Evolutionary conservation across 2,888 invertebrate genomes (phyloP).

Genomic region (Neoscelio sp.): DNA sequence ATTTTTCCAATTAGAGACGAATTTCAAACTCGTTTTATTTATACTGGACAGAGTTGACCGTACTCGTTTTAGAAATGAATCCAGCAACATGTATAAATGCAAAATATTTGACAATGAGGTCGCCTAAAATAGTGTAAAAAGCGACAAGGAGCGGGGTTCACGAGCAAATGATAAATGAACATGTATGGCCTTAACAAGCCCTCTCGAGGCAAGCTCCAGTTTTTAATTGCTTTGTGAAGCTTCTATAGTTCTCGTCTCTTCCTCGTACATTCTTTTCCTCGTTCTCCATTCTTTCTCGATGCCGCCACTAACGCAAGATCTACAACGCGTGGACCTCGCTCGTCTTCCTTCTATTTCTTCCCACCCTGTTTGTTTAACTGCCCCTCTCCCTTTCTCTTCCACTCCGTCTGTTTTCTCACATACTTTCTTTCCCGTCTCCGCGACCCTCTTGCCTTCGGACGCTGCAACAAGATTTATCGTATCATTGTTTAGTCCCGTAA

Average conservation of each 20-base stretch:
- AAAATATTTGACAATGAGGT: conserved; percentile 60
- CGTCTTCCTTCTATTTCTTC: conserved; percentile 72
- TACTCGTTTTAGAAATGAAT: conserved; percentile 44
- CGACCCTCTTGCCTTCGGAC: conserved; percentile 38
- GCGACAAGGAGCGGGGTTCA: conserved; percentile 70
- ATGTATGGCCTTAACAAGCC: conserved; percentile 79
- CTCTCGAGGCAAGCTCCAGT: conserved; percentile 74
- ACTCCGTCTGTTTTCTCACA: conserved; percentile 68
- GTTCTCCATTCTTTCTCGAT: conserved; percentile 59
- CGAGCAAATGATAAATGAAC: conserved; percentile 80
- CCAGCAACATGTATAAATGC: conserved; percentile 41
- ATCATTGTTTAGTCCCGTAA: conserved; percentile 79
- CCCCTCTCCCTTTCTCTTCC: conserved; percentile 57
- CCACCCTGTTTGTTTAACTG: conserved; percentile 66
- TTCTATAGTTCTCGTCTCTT: conserved; percentile 58
- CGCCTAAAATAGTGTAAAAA: conserved; percentile 53
- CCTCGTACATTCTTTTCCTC: conserved; percentile 60
- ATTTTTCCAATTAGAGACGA: too few species aligned
- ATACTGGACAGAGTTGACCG: too few species aligned
- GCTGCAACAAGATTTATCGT: conserved; percentile 78
- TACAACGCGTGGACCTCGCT: conserved; percentile 68
- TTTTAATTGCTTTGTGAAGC: conserved; percentile 69
- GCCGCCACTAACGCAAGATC: conserved; percentile 64
- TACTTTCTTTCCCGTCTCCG: conserved; percentile 67
- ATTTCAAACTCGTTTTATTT: too few species aligned